Conservation (phyloP, 2,113 vertebrate genomes). For the Lipophrys pholis region DNA sequence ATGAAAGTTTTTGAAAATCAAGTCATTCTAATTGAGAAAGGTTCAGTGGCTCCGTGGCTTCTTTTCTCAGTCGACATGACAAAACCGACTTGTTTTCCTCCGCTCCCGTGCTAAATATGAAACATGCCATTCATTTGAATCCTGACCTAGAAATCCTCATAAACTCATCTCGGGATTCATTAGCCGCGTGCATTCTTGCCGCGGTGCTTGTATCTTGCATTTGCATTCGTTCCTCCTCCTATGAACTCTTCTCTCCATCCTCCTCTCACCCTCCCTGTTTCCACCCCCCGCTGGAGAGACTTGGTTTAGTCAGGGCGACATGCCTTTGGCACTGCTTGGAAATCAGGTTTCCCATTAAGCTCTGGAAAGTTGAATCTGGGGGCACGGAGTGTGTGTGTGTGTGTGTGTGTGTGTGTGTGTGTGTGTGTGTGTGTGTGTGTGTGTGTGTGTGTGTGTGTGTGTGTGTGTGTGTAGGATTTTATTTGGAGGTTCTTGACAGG, state of each 20-base stretch:
- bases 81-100: slow-evolving; percentile 26
- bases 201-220: slow-evolving; percentile 33
- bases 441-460: slow-evolving; percentile 6
- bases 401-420: slow-evolving; percentile 6
- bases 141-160: slow-evolving; percentile 58
- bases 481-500: slow-evolving; percentile 44
- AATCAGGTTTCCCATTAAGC: slow-evolving; percentile 73
- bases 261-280: slow-evolving; percentile 33
- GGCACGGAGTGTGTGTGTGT: slow-evolving; percentile 46
- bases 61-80: not conserved
- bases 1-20: too few relatives aligned
- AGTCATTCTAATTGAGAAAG: too few relatives aligned
- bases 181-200: slow-evolving; percentile 27
- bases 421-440: slow-evolving; percentile 12
- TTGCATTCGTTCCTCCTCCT: slow-evolving; percentile 43
- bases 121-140: slow-evolving; percentile 28
- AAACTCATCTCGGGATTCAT: slow-evolving; percentile 44
- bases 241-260: slow-evolving; percentile 45
- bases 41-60: too few relatives aligned
- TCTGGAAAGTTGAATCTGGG: slow-evolving; percentile 71
- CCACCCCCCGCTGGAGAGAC: slow-evolving; percentile 38
- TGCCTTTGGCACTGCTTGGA: slow-evolving; percentile 66
- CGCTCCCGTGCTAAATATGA: slow-evolving; percentile 10
- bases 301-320: slow-evolving; percentile 62
- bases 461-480: slow-evolving; percentile 9